Conservation (phyloP, 2,888 invertebrate species). For the Gnatocerus cornutus region DNA sequence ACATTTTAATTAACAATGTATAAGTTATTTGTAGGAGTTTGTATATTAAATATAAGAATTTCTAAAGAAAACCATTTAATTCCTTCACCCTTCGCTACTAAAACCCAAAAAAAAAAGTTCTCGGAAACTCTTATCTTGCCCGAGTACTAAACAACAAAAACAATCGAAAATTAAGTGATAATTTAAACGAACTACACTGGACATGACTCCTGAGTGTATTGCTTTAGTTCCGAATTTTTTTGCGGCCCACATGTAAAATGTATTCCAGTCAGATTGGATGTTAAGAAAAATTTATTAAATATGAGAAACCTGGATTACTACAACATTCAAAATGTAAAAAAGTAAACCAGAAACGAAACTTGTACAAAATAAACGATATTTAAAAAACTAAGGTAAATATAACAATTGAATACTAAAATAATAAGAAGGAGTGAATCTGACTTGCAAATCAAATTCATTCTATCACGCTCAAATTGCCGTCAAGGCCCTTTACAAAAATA, state of each 20-base stretch:
- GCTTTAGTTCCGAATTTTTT: too few species aligned
- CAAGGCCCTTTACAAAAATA: slow-evolving; percentile 71
- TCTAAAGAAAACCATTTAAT: background rate
- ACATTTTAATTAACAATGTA: slow-evolving; percentile 35
- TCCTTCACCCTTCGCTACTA: too few species aligned
- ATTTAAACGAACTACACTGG: too few species aligned
- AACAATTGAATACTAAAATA: slow-evolving; percentile 48
- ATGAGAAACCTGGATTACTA: slow-evolving; percentile 46
- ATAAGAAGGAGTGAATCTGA: slow-evolving; percentile 63
- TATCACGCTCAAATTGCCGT: slow-evolving; percentile 69
- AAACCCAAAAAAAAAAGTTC: background rate
- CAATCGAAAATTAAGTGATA: too few species aligned
- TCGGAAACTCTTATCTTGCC: too few species aligned
- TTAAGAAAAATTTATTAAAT: slow-evolving; percentile 51
- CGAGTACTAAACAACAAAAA: too few species aligned
- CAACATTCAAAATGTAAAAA: slow-evolving; percentile 47
- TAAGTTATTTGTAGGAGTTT: slow-evolving; percentile 4
- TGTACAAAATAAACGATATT: slow-evolving; percentile 46
- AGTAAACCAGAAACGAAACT: slow-evolving; percentile 41
- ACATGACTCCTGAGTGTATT: too few species aligned
- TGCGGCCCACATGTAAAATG: too few species aligned
- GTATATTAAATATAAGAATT: background rate
- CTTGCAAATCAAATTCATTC: slow-evolving; percentile 66
- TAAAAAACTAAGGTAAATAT: slow-evolving; percentile 45
- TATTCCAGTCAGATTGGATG: slow-evolving; percentile 22